Conservation (phyloP, 2,113 vertebrate species). For the Cnemophilus loriae region DNA sequence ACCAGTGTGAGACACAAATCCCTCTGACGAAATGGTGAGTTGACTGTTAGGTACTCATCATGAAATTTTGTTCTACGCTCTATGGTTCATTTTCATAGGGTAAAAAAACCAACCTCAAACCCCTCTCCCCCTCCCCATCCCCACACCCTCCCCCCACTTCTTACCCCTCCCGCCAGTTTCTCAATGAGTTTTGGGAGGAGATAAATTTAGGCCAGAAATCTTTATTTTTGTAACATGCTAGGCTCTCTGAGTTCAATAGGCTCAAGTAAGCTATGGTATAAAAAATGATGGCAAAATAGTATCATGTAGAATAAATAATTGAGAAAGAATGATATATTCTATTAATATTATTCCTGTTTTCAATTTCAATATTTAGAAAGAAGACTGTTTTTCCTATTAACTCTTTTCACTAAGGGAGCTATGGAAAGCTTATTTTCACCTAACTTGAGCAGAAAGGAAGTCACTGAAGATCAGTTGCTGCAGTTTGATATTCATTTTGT, state of each 20-base stretch:
- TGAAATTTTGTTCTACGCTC: not conserved
- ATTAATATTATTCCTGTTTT: not conserved
- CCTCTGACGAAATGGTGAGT: not conserved
- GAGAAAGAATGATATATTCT: not conserved
- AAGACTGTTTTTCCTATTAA: not conserved
- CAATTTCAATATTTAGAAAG: not conserved
- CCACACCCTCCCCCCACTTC: no score
- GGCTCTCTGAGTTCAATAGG: not conserved
- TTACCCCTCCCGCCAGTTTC: rapidly evolving
- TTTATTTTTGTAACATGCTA: not conserved
- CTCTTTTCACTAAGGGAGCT: not conserved
- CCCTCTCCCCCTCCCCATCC: rapidly evolving
- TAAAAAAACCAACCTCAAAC: not conserved
- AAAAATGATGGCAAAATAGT: not conserved
- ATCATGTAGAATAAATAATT: not conserved
- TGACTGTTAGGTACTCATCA: not conserved
- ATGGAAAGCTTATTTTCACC: not conserved
- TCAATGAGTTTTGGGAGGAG: not conserved
- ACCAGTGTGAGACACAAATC: not conserved
- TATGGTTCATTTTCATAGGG: not conserved
- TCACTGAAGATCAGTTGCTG: not conserved
- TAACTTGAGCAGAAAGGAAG: not conserved
- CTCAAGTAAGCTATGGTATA: not conserved
- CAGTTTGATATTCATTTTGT: not conserved
- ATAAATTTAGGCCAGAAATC: not conserved